Evolutionary conservation across 2,888 invertebrate species (phyloP), one percentile per base, ranked within the genome.

Genomic region (Euclidia mi): DNA sequence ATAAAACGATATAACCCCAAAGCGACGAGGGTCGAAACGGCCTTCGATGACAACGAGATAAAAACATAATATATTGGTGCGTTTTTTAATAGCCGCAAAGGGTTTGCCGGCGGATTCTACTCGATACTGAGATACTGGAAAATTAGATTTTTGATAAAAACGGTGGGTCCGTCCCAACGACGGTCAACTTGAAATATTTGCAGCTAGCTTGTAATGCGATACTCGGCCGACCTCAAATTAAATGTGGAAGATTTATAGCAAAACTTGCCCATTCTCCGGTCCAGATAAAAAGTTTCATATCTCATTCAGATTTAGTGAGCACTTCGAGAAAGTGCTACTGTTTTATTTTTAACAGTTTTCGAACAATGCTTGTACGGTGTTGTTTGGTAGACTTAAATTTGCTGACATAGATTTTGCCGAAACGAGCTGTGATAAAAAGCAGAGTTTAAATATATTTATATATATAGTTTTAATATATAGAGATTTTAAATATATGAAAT

Each of bases 141-240:
- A 84, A 87, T 85, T 85, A 83, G 86, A 78, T 84, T 82, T 84
- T 81, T 79, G 83, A 85, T 87, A 87, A 86, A 84, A 85, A 83
- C 79, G 77, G 78, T 76, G 61, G 69, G 67, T 63, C 43, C 51
- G 66, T 57, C 29, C 18, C 3, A n/a, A 41, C 15, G 45, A 47
- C 47, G 56, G n/a, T 41, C 42, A n/a, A n/a, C 48, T 48, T 48
- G 58, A 65, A 71, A 67, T 68, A 71, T 71, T 71, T 63, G 43
- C 68, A 49, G 53, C 38, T 45, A 47, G 51, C 20, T 25, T 20
- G 43, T 60, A 62, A 58, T 57, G 58, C 63, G 70, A 62, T 59
- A 56, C 47, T 56, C 56, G 60, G 12, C 52, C 51, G 53, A 52
- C 56, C 66, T 70, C 52, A 71, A 76, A 76, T 76, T 76, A 74